A percentile compares a stretch with the other conserved stretches of the same genome.
Evolutionary conservation across 2,888 invertebrate genomes (phyloP).

Genomic region (Mythimna loreyi): DNA sequence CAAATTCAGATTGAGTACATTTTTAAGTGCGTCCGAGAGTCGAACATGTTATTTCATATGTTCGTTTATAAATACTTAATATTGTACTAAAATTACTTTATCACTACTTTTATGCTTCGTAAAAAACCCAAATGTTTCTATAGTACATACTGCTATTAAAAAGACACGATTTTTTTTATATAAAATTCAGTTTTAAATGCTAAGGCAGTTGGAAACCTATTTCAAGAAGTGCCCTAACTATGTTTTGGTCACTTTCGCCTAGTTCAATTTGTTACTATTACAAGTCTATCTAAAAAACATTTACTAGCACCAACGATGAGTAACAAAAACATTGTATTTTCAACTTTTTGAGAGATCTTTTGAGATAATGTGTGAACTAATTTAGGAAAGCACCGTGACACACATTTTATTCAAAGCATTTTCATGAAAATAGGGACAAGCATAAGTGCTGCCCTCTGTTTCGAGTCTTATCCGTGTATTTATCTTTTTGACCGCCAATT

Average conservation of each 20-base stretch:
- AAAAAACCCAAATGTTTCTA: neutral
- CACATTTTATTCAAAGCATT: slow-evolving; percentile 21
- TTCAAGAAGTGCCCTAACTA: slow-evolving; percentile 14
- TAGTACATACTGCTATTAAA: neutral
- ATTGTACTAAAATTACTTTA: slow-evolving; percentile 19
- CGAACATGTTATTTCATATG: neutral
- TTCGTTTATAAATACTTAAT: slow-evolving; percentile 5
- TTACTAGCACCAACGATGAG: slow-evolving; percentile 66
- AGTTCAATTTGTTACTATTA: slow-evolving; percentile 48
- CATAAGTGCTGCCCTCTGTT: slow-evolving; percentile 35
- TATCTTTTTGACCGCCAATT: slow-evolving; percentile 19
- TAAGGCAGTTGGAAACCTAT: slow-evolving; percentile 31
- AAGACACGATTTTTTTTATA: slow-evolving; percentile 16
- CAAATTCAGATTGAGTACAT: neutral
- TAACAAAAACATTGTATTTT: slow-evolving; percentile 50
- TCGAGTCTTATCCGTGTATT: slow-evolving; percentile 43
- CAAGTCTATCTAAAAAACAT: slow-evolving; percentile 55
- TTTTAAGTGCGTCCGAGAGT: neutral
- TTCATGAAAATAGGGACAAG: slow-evolving; percentile 14
- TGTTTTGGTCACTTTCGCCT: slow-evolving; percentile 2
- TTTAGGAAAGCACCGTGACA: slow-evolving; percentile 51
- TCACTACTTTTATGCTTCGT: slow-evolving; percentile 3
- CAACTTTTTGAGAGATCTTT: slow-evolving; percentile 17
- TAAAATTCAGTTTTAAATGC: slow-evolving; percentile 31
- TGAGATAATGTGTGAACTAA: slow-evolving; percentile 40